Percentiles rank a stretch among this genome's conserved stretches.
These are phyloP conservation scores for Oreochromis spilurus DNA, from an alignment of 2,113 vertebrate genomes.

Conservation along the genomic window DNA sequence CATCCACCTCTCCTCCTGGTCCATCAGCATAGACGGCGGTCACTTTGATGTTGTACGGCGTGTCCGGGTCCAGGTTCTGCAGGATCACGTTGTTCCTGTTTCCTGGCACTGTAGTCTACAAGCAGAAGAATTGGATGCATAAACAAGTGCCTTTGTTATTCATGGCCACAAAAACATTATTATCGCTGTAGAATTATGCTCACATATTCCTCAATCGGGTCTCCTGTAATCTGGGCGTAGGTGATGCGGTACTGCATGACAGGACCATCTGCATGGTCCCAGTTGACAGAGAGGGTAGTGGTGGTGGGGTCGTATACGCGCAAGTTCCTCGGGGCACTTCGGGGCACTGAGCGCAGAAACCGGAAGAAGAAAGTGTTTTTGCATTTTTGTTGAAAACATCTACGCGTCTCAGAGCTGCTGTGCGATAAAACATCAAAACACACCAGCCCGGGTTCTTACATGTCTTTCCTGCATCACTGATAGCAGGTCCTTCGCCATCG, in stretches of 20 bases:
- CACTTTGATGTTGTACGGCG: slow-evolving; percentile 89
- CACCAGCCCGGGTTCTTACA: slow-evolving; percentile 71
- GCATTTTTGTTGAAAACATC: not conserved
- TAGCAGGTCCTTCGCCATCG: slow-evolving; percentile 85
- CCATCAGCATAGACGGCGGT: slow-evolving; percentile 88
- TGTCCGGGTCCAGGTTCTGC: slow-evolving; percentile 86
- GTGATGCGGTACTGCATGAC: slow-evolving; percentile 91
- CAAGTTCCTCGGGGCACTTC: slow-evolving; percentile 88
- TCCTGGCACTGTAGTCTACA: slow-evolving; percentile 87
- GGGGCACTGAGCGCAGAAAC: slow-evolving; percentile 75
- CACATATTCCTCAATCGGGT: slow-evolving; percentile 94
- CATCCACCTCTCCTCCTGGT: slow-evolving; percentile 84
- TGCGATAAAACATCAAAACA: not conserved
- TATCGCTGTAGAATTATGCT: slow-evolving; percentile 42
- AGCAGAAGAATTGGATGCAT: not conserved
- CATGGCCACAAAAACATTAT: not conserved
- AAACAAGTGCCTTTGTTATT: not conserved
- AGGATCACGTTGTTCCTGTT: slow-evolving; percentile 88
- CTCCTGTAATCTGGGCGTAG: slow-evolving; percentile 87
- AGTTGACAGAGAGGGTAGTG: slow-evolving; percentile 86
- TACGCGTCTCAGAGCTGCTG: not conserved
- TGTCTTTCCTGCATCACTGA: slow-evolving; percentile 81
- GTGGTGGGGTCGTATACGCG: slow-evolving; percentile 88
- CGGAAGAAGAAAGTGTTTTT: not conserved
- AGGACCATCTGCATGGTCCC: slow-evolving; percentile 92